Conservation (phyloP, 2,888 invertebrate species). For the Beris morrisii region DNA sequence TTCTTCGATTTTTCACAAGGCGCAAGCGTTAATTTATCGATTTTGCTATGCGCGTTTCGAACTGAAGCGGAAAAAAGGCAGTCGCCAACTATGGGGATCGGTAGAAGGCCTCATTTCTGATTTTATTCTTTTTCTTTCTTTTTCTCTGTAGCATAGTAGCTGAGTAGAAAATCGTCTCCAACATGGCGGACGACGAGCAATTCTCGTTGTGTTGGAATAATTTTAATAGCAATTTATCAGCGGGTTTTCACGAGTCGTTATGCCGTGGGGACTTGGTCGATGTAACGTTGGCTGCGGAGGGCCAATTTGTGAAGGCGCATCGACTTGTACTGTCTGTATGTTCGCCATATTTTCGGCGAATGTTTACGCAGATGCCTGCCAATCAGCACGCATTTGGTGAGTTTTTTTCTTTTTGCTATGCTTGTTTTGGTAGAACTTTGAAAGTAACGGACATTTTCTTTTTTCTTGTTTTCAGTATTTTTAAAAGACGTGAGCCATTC, state of each 20-base stretch:
- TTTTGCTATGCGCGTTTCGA: slow-evolving; percentile 18
- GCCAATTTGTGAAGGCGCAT: slow-evolving; percentile 70
- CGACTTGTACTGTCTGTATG: slow-evolving; percentile 72
- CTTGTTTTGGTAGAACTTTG: not conserved
- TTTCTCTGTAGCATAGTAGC: slow-evolving; percentile 15
- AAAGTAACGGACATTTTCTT: slow-evolving; percentile 15
- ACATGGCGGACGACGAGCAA: slow-evolving; percentile 73
- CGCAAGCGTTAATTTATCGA: slow-evolving; percentile 35
- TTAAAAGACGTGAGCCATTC: slow-evolving; percentile 72
- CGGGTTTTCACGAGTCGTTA: slow-evolving; percentile 71
- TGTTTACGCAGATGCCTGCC: slow-evolving; percentile 69
- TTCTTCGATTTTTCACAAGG: not conserved
- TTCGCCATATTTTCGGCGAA: slow-evolving; percentile 73
- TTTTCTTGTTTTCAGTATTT: slow-evolving; percentile 65
- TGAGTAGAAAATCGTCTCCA: slow-evolving; percentile 46
- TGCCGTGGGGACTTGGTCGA: slow-evolving; percentile 71
- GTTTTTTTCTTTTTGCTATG: slow-evolving; percentile 38
- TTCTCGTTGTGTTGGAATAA: slow-evolving; percentile 77
- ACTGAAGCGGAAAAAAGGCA: not conserved
- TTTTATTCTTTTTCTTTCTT: not conserved
- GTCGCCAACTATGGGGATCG: not conserved
- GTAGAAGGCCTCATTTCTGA: not conserved
- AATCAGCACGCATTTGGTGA: slow-evolving; percentile 70
- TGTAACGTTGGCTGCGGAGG: slow-evolving; percentile 71
- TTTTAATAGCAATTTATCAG: slow-evolving; percentile 72